Percentiles rank a stretch among this genome's conserved stretches.
Conservation (phyloP, 2,888 invertebrate species). For the Pollenia amentaria region DNA sequence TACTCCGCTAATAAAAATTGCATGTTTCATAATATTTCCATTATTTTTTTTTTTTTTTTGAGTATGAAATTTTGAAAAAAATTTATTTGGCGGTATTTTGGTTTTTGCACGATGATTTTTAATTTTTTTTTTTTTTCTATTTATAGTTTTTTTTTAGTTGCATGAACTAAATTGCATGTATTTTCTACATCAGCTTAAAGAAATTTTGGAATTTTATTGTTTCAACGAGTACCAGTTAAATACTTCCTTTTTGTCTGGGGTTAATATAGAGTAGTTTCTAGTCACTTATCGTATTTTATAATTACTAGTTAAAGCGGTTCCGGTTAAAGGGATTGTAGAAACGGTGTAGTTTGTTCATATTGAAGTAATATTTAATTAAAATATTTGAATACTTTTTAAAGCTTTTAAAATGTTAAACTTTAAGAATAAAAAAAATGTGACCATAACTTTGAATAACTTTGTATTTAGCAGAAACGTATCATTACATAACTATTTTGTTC, state of each 20-base stretch:
- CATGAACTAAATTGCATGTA: slow-evolving; percentile 69
- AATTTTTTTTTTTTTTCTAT: slow-evolving; percentile 8
- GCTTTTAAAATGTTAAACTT: not conserved
- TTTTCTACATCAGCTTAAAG: slow-evolving; percentile 29
- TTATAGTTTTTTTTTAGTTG: slow-evolving; percentile 31
- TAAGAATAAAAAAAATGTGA: not conserved
- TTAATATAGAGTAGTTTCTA: slow-evolving; percentile 4
- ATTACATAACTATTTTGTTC: slow-evolving; percentile 50
- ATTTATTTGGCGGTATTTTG: slow-evolving; percentile 9
- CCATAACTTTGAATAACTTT: slow-evolving; percentile 26
- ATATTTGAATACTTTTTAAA: slow-evolving; percentile 1
- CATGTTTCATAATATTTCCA: slow-evolving; percentile 53
- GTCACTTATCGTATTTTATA: slow-evolving; percentile 24
- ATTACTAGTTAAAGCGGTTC: slow-evolving; percentile 26
- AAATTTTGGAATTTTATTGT: slow-evolving; percentile 23
- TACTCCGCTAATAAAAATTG: slow-evolving; percentile 29
- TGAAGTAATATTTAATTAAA: not conserved
- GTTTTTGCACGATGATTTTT: slow-evolving; percentile 47
- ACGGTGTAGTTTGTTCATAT: slow-evolving; percentile 6
- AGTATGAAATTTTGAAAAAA: slow-evolving; percentile 36
- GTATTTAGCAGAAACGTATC: not conserved
- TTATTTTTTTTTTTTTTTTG: slow-evolving; percentile 9
- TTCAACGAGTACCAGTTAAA: slow-evolving; percentile 18
- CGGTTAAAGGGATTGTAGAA: slow-evolving; percentile 42
- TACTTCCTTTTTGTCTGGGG: slow-evolving; percentile 48